Conservation (phyloP, 2,797 vertebrate species). For the Phataginus tricuspis region DNA sequence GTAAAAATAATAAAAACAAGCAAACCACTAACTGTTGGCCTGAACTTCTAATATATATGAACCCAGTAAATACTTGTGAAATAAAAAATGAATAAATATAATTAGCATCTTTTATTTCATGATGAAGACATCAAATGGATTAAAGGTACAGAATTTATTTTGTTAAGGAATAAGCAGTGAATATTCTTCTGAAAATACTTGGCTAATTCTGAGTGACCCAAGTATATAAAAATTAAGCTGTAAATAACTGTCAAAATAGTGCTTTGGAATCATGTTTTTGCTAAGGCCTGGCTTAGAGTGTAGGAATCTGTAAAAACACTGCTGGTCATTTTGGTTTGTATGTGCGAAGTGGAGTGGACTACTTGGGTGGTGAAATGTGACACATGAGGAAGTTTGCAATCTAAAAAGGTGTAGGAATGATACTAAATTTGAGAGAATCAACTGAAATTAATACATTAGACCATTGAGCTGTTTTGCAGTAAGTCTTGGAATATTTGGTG, state of each 20-base stretch:
- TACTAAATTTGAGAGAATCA: neutral
- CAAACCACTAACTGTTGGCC: neutral
- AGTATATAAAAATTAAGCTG: neutral
- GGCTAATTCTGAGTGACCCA: neutral
- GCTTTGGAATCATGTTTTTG: rapidly evolving
- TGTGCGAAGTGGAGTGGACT: neutral
- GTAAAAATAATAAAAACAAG: neutral
- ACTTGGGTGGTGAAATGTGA: neutral
- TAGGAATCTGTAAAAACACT: rapidly evolving
- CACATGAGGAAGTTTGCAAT: neutral
- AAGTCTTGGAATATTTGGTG: neutral
- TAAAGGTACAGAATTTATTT: neutral
- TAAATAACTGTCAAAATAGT: neutral
- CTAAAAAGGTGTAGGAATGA: neutral
- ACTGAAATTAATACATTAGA: neutral
- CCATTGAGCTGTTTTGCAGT: neutral
- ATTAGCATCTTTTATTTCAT: slow-evolving; percentile 6
- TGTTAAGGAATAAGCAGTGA: neutral
- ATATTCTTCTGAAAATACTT: neutral
- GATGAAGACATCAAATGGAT: neutral
- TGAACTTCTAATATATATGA: neutral
- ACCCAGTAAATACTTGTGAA: slow-evolving; percentile 27
- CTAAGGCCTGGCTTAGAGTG: neutral
- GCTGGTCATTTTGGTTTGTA: neutral
- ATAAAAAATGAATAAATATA: neutral